Evolutionary conservation across 2,888 invertebrate species (phyloP), one percentile per base, ranked within the genome.

Genomic region (Drosophila limbata): DNA sequence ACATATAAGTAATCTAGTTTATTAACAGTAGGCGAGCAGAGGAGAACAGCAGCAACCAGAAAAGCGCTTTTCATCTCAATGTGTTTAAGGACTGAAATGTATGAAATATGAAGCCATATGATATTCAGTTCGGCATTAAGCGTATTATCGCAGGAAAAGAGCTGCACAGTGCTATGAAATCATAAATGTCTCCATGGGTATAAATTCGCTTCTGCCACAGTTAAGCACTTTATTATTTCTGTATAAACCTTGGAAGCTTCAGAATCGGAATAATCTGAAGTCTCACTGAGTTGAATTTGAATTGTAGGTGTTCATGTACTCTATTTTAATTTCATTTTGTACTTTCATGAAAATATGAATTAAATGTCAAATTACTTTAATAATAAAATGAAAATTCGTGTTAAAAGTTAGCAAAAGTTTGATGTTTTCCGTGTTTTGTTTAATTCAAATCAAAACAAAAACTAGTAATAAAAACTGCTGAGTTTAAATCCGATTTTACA

Each of bases 401-500:
- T 37, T 45, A 21, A 33, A 42, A 44, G 45, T n/a, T 48, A 2
- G n/a, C n/a, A 3, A 13, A 42, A 31, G 37, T 40, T 11, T 2
- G 13, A 19, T 19, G 21, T 21, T 21, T 42, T 42, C 11, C 11
- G 19, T 19, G 19, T 13, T 19, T 17, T 33, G 21, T 13, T 52
- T 51, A 40, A 19, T 45, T 45, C 4, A 17, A 39, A 37, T 55
- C 19, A 60, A 55, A 64, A 64, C 57, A 39, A 68, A 60, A 73
- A 51, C 21, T n/a, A 31, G 28, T 21, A 55, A 51, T 45, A 61
- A 52, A 37, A 51, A 37, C 28, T 17, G 40, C 11, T 59, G 50
- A 21, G 56, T 73, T 77, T 62, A 59, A 77, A 73, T 77, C 73
- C 50, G 69, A 69, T 77, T 73, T 64, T 5, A n/a, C 19, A 33